Conservation (phyloP, 2,888 invertebrate species). For the Dicroscelio sp. region DNA sequence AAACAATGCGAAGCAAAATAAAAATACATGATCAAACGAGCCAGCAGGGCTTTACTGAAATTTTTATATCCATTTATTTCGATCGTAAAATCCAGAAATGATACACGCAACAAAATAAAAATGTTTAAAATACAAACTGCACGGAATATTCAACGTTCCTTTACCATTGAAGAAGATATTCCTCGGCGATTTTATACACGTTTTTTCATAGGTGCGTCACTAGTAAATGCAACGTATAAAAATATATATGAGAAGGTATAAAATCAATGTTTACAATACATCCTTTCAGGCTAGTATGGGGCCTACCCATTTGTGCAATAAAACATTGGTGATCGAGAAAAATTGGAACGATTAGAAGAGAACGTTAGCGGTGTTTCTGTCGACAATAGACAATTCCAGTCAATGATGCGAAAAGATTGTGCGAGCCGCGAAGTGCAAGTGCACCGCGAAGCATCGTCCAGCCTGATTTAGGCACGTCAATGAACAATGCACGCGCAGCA, state of each 20-base stretch:
- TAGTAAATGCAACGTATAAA: background rate
- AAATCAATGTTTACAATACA: slow-evolving; percentile 48
- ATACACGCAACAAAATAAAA: no score
- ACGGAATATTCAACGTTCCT: no score
- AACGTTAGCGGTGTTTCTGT: slow-evolving; percentile 43
- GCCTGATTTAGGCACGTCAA: slow-evolving; percentile 81
- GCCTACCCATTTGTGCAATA: slow-evolving; percentile 32
- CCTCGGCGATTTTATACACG: no score
- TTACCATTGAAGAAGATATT: no score
- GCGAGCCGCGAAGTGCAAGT: slow-evolving; percentile 77
- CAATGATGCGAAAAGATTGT: slow-evolving; percentile 91
- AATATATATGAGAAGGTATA: background rate
- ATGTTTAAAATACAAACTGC: no score
- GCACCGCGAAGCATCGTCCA: slow-evolving; percentile 56
- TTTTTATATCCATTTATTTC: no score
- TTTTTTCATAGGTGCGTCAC: no score
- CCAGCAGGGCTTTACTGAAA: no score
- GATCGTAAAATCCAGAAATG: no score
- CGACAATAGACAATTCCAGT: slow-evolving; percentile 76
- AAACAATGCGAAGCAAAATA: no score
- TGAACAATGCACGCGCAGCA: slow-evolving; percentile 89
- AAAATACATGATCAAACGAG: no score
- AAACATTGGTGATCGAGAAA: slow-evolving; percentile 55
- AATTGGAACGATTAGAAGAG: slow-evolving; percentile 48
- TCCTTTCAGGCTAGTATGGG: slow-evolving; percentile 33